Base-by-base conservation (phyloP, 2,113 vertebrate species). In the Zosterops hypoxanthus region DNA sequence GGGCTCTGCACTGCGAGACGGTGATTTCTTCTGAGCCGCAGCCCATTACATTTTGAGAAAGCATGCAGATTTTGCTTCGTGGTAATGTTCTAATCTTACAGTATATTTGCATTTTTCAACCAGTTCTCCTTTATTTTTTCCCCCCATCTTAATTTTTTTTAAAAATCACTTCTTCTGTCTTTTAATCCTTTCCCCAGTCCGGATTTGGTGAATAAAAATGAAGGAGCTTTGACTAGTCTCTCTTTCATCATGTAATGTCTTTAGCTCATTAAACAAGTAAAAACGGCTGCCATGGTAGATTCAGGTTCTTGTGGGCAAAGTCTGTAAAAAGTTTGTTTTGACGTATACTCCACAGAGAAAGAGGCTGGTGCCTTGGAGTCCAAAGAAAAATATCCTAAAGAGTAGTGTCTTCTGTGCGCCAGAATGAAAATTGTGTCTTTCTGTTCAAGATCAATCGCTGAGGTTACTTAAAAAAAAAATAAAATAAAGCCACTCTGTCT, bases 181-280 rank as follows among this genome's bases (percentile, higher is more conserved):
- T 80, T 83, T 82, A 61, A 36, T 95, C 65, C 53, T 76, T 65
- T 71, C 55, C 71, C 96, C 93, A 89, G 86, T 97, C 87, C 96
- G 22, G 81, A 91, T 96, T 97, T 75, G 70, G 97, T 96, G 97
- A 97, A 98, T 97, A 97, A 98, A 98, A 98, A 97, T 92, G 81
- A 94, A 97, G 94, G 94, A 96, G 94, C 90, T 96, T 92, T 59
- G 31, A 96, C 91, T 95, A 96, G 97, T 96, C 97, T 97, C 93
- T 94, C 93, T 97, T 97, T 97, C 94, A 97, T 96, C 96, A 71
- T 86, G 90, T 97, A 97, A 96, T 94, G 95, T 97, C 96, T 97
- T 97, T 97, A 98, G 94, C 82, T 98, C 97, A 97, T 97, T 98
- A 97, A 98, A 98, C 97, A 97, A 97, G 97, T 97, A 97, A 97